Percentiles rank a stretch among this genome's conserved stretches.
Conservation (phyloP, 2,797 vertebrate species). For the Trichosurus vulpecula region DNA sequence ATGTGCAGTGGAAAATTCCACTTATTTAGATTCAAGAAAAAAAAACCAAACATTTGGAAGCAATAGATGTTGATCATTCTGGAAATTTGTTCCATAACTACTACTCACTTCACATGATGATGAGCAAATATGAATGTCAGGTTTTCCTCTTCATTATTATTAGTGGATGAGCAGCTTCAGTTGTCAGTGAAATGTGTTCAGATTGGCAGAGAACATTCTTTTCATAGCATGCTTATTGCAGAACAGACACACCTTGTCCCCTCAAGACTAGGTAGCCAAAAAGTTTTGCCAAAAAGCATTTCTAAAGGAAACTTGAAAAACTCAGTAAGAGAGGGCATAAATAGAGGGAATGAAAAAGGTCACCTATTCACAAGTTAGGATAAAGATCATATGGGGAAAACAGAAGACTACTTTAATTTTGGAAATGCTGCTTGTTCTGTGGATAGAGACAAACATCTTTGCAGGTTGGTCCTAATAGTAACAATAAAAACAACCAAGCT, state of each 20-base stretch:
- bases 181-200: not conserved
- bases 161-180: not conserved
- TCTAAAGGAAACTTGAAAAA: not conserved
- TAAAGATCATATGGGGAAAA: not conserved
- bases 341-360: not conserved
- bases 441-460: not conserved
- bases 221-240: not conserved
- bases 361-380: not conserved
- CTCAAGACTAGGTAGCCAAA: not conserved
- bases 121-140: not conserved
- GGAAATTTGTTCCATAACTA: constrained; percentile 10
- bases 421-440: not conserved
- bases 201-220: not conserved
- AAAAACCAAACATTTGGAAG: constrained; percentile 7
- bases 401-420: not conserved
- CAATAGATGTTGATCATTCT: not conserved
- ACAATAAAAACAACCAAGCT: not conserved
- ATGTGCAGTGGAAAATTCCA: not conserved
- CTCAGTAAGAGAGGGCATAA: not conserved
- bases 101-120: not conserved
- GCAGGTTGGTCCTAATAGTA: not conserved
- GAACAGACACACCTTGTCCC: not conserved
- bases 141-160: not conserved
- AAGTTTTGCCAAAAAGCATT: not conserved
- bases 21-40: not conserved